These are phyloP conservation scores for Heterodera filipjevi DNA, from an alignment of 2,888 invertebrate species.

Conservation along the genomic window DNA sequence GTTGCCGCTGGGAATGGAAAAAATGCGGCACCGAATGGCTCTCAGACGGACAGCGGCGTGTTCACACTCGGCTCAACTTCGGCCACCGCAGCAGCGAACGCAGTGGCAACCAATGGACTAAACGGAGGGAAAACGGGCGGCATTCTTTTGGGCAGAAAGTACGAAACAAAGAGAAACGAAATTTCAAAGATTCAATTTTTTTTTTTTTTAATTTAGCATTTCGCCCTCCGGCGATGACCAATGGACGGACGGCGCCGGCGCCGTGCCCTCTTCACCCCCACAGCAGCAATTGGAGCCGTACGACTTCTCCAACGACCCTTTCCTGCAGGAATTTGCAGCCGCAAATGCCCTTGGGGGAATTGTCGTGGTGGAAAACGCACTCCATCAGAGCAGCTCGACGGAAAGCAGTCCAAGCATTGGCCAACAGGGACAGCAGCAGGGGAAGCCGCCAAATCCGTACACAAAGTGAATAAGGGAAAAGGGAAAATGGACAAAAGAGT, in stretches of 20 bases:
- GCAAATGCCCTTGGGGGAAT: conserved; percentile 27
- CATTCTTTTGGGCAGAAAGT: not conserved
- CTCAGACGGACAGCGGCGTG: conserved; percentile 55
- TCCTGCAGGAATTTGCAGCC: conserved; percentile 36
- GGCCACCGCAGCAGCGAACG: conserved; percentile 15
- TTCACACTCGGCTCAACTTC: conserved; percentile 46
- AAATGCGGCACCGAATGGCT: conserved; percentile 51
- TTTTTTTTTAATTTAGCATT: not conserved
- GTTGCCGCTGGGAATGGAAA: conserved; percentile 45
- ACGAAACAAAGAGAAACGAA: too few relatives aligned
- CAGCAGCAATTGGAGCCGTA: conserved; percentile 31
- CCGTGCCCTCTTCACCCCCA: not conserved
- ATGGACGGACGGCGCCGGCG: not conserved
- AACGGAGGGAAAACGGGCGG: not conserved
- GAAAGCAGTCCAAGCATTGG: conserved; percentile 20
- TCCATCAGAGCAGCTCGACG: conserved; percentile 27
- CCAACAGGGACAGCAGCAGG: conserved; percentile 16
- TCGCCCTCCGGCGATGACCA: not conserved
- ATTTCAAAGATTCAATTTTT: not conserved
- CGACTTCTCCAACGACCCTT: conserved; percentile 42
- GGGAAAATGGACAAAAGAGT: not conserved
- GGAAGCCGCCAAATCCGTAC: not conserved
- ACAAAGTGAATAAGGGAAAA: not conserved
- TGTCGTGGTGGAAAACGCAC: conserved; percentile 31
- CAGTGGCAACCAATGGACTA: conserved; percentile 17